Conservation (phyloP, 2,797 vertebrate species). For the Sebastes iracundus region DNA sequence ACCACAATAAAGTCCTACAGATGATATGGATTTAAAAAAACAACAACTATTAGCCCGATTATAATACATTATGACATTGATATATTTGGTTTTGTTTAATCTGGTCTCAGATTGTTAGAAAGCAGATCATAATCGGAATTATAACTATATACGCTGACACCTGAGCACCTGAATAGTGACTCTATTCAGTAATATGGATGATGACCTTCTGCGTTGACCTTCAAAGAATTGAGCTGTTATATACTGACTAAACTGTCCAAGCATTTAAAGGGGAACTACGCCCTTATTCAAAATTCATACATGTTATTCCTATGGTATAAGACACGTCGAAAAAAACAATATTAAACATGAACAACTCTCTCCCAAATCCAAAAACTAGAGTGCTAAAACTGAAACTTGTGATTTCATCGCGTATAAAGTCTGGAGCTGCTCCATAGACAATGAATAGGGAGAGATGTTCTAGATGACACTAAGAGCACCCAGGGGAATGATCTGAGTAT, state of each 20-base stretch:
- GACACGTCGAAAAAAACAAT: too few species aligned
- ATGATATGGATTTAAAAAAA: not conserved
- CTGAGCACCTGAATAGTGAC: not conserved
- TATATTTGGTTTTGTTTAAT: not conserved
- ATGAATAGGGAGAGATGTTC: rapidly evolving
- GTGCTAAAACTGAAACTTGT: too few species aligned
- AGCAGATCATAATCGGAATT: not conserved
- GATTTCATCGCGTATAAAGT: rapidly evolving
- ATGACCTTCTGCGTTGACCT: not conserved
- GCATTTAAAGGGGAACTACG: not conserved
- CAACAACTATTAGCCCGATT: rapidly evolving
- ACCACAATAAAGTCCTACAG: not conserved
- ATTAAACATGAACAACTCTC: too few species aligned
- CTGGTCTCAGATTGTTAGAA: not conserved
- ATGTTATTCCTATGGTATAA: too few species aligned
- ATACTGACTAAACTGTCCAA: not conserved
- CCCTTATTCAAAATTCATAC: too few species aligned
- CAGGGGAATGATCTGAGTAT: too few species aligned
- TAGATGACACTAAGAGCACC: rapidly evolving
- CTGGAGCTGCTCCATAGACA: too few species aligned
- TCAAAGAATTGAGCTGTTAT: not conserved
- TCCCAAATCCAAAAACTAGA: too few species aligned
- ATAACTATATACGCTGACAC: not conserved
- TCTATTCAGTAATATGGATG: not conserved
- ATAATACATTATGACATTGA: not conserved